Evolutionary conservation across 2,888 invertebrate species (phyloP).

Genomic region (Aricia artaxerxes): DNA sequence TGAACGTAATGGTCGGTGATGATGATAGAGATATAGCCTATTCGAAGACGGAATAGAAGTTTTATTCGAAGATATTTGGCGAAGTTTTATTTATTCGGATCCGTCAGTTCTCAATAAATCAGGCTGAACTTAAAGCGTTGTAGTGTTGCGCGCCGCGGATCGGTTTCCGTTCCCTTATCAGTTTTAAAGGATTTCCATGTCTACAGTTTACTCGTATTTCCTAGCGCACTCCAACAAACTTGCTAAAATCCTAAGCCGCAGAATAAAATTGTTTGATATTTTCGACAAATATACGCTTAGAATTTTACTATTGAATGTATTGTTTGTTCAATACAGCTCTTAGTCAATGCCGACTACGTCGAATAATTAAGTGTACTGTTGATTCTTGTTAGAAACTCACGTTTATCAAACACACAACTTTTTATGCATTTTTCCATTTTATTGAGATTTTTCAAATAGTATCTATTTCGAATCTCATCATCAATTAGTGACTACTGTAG

Average conservation of each 20-base stretch:
- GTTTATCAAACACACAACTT: neutral
- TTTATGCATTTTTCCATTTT: no score
- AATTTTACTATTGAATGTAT: neutral
- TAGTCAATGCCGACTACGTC: neutral
- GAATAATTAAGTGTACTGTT: neutral
- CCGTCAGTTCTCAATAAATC: slow-evolving; percentile 31
- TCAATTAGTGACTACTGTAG: no score
- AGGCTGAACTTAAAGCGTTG: slow-evolving; percentile 34
- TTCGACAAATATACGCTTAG: neutral
- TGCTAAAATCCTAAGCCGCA: slow-evolving; percentile 7
- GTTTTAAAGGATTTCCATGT: slow-evolving; percentile 41
- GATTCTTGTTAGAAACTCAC: neutral
- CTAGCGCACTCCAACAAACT: slow-evolving; percentile 16
- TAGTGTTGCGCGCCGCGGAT: slow-evolving; percentile 29
- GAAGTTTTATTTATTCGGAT: slow-evolving; percentile 24
- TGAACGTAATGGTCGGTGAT: neutral
- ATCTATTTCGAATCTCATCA: no score
- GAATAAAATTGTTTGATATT: slow-evolving; percentile 13
- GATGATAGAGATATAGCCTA: neutral
- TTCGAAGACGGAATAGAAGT: slow-evolving; percentile 14
- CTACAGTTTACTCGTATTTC: slow-evolving; percentile 38
- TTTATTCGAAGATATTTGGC: slow-evolving; percentile 6
- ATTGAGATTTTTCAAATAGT: no score
- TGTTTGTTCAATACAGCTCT: neutral
- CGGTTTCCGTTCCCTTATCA: slow-evolving; percentile 42